Evolutionary conservation across 2,888 invertebrate genomes (phyloP), one percentile per base, ranked within the genome.

Genomic region (Polyommatus icarus): DNA sequence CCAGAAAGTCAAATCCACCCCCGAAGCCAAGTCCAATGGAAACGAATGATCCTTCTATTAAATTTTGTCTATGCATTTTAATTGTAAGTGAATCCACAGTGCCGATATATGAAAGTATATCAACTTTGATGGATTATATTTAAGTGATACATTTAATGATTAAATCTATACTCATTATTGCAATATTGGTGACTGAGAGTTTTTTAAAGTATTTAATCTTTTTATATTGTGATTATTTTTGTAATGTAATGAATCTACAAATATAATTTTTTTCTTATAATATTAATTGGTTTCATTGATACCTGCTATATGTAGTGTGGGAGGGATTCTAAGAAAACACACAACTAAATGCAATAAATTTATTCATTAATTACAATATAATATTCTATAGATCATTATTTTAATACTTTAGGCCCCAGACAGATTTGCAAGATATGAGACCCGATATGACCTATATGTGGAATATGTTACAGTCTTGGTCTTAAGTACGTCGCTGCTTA

Each of bases 21-120:
- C 92, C 20, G 91, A 92, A 83, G 87, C 87, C 0, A 92, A 92
- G 80, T 91, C 93, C 1, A 84, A 85, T 29, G 87, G 87, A 76
- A 40, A 80, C 76, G 78, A 81, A 86, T 80, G 83, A 86, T 82
- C 81, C 73, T 79, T 78, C 50, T 78, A 84, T 79, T 83, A 82
- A 83, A 36, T 76, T 76, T 78, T 76, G 46, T 79, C 36, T 80
- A 79, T 81, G 79, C 78, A 81, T 79, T 81, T 79, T 81, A 80
- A 79, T 78, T 81, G 75, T 82, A 80, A 78, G 80, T 77, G 40
- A 77, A 78, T 80, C 90, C 91, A 91, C 90, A 84, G 80, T 87
- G 87, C 82, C 80, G 85, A 82, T 91, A 91, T 86, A 87, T 84
- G 76, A 76, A 71, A 84, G 29, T 85, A 81, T 89, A 92, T 87